Evolutionary conservation across 2,888 invertebrate genomes (phyloP).

Genomic region (Lymantria monacha): DNA sequence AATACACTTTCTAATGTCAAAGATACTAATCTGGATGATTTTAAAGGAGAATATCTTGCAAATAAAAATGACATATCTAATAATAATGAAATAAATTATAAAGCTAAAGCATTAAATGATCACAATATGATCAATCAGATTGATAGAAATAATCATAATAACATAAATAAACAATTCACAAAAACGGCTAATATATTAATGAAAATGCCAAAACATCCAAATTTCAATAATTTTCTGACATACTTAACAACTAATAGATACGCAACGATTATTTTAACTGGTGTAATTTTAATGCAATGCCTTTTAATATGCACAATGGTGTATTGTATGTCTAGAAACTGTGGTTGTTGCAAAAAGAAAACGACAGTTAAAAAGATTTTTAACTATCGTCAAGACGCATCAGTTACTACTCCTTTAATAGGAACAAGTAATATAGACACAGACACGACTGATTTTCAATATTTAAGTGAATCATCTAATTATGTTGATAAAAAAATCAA

Average conservation of each 20-base stretch:
- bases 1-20: neutral
- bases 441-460: conserved; percentile 58
- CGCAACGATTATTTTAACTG: conserved; percentile 37
- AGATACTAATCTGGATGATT: neutral
- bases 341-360: conserved; percentile 41
- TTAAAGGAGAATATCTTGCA: neutral
- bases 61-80: neutral
- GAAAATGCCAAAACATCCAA: neutral
- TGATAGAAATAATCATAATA: neutral
- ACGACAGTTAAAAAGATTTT: conserved; percentile 51
- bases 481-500: conserved; percentile 58
- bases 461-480: conserved; percentile 53
- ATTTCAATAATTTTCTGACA: neutral
- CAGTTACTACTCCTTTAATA: conserved; percentile 68
- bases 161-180: neutral
- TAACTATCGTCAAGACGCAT: conserved; percentile 61
- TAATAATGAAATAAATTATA: neutral
- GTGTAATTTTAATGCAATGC: conserved; percentile 53
- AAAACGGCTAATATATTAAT: neutral
- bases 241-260: conserved; percentile 28
- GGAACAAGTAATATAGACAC: conserved; percentile 61
- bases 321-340: conserved; percentile 44
- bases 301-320: conserved; percentile 54
- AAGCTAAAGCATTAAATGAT: neutral
- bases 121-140: no score